These are phyloP conservation scores for Siniperca obscura DNA, from an alignment of 2,797 vertebrate species.

Conservation along the genomic window DNA sequence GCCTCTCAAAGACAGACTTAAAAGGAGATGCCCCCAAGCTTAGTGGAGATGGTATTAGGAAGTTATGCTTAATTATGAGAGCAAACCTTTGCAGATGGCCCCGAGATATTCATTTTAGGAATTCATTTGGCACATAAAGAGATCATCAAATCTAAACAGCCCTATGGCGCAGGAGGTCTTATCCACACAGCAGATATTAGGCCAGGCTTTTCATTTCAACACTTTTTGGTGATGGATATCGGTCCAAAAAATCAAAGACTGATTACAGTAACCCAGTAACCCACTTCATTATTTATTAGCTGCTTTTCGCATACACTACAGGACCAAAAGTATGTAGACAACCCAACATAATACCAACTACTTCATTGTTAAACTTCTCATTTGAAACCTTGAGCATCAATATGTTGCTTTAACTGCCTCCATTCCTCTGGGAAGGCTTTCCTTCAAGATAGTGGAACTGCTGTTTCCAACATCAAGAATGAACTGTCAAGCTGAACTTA, in stretches of 20 bases:
- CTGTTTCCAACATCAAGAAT: too few relatives aligned
- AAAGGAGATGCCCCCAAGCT: slow-evolving; percentile 72
- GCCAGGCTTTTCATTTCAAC: slow-evolving; percentile 42
- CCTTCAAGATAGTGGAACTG: neutral
- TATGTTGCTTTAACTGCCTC: neutral
- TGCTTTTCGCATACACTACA: neutral
- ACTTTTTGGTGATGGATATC: slow-evolving; percentile 45
- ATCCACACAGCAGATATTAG: slow-evolving; percentile 60
- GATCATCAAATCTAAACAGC: slow-evolving; percentile 82
- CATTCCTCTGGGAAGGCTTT: neutral
- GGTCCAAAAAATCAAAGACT: slow-evolving; percentile 37
- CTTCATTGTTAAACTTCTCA: neutral
- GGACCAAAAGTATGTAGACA: neutral
- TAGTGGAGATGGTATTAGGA: slow-evolving; percentile 73
- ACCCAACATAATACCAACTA: neutral
- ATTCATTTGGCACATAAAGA: slow-evolving; percentile 84
- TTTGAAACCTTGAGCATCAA: neutral
- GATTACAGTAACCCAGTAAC: slow-evolving; percentile 17
- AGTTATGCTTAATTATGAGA: slow-evolving; percentile 81
- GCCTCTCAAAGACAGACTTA: slow-evolving; percentile 61
- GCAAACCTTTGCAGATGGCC: slow-evolving; percentile 79
- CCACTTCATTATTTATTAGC: slow-evolving; percentile 6
- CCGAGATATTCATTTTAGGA: slow-evolving; percentile 82
- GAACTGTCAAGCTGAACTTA: too few relatives aligned
- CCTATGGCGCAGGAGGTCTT: slow-evolving; percentile 67